phyloP scores from a whole-genome alignment of 2,888 invertebrate genomes.

The Tolmerus cingulatus region DNA sequence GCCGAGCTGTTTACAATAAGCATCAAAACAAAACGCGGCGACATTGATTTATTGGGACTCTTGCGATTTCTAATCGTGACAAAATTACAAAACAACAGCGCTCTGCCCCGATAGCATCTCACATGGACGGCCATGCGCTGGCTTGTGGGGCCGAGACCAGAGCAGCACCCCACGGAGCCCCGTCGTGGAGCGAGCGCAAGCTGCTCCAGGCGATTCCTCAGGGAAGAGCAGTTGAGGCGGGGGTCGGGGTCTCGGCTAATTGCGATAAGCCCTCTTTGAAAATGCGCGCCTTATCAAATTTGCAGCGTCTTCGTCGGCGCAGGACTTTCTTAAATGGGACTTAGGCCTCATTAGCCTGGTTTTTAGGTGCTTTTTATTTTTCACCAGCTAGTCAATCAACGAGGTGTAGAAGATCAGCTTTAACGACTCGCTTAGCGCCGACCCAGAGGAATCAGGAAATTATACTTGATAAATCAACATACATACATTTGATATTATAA shows the following conservation, averaged over 20 bases:
- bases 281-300: neutral
- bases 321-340: neutral
- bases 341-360: neutral
- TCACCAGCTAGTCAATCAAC: neutral
- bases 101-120: neutral
- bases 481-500: neutral
- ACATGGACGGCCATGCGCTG: neutral
- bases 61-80: neutral
- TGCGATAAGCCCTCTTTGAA: neutral
- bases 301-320: neutral
- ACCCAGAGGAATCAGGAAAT: neutral
- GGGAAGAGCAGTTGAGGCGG: neutral
- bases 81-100: neutral
- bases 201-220: neutral
- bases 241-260: neutral
- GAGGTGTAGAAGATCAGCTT: neutral
- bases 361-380: neutral
- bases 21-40: neutral
- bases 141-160: neutral
- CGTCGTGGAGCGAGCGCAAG: neutral
- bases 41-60: neutral
- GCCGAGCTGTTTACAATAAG: neutral
- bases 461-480: neutral
- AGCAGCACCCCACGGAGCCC: neutral
- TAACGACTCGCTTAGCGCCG: neutral